Evolutionary conservation across 1,140 invertebrate species (phyloP), one percentile per base, ranked within the genome.

Genomic region (Leguminivora glycinivorella): DNA sequence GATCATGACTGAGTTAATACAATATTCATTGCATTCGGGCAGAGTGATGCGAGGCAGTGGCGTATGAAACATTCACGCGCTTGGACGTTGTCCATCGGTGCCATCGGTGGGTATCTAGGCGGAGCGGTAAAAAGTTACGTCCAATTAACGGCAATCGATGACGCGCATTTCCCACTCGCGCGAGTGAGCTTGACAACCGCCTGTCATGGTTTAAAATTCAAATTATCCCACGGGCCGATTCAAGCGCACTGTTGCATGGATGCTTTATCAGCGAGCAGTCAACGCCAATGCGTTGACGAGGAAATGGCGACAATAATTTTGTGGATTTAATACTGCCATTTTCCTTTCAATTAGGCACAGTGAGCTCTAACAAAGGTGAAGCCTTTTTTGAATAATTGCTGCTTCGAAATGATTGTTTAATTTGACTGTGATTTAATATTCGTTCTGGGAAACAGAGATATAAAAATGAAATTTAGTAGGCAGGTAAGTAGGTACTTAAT

Each of bases 141-240:
- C 81, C 85, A 86, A 88, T 88, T 88, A 88, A 69, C 71, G 78
- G 72, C 79, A 82, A 84, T 77, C 83, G 81, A 86, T 85, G 84
- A 85, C 82, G 81, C 76, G 76, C 71, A 70, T 79, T 76, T 73
- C 72, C 71, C 73, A 69, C 67, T 69, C 76, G 69, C 71, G 73
- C 80, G 72, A 77, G 67, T 81, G 79, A 83, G 80, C 83, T 83
- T 84, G 82, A 83, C 77, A 79, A 77, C 80, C 73, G 76, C 58
- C 77, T 83, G 82, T 81, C 77, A 80, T 56, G 58, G 69, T 74
- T 76, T 77, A 78, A 81, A 77, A 74, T 76, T 78, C 75, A 69
- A 73, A 72, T 72, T 75, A 76, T 71, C 66, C 68, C 71, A 70
- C 71, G 68, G 69, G 72, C 67, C 76, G 25, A 12, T 47, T 69